Percentiles rank a stretch among this genome's conserved stretches.
Conservation (phyloP, 2,888 invertebrate species). For the Alsophila aescularia region DNA sequence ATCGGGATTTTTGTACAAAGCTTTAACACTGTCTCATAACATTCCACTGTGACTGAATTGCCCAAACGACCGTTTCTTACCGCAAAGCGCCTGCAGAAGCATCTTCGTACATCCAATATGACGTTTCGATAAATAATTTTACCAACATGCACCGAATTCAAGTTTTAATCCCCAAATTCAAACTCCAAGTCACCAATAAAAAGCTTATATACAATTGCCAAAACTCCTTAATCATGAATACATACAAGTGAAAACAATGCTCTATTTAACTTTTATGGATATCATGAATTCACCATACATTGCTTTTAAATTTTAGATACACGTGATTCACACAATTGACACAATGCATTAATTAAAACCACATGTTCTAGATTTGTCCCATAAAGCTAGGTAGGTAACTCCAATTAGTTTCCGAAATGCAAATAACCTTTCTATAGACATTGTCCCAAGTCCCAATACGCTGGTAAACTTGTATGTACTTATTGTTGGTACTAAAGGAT, state of each 20-base stretch:
- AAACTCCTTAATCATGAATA: not conserved
- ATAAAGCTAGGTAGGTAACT: no score
- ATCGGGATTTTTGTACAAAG: not conserved
- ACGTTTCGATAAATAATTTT: not conserved
- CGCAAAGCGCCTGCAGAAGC: constrained; percentile 23
- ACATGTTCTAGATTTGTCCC: no score
- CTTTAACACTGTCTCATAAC: constrained; percentile 5
- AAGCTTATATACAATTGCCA: constrained; percentile 16
- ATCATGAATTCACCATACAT: not conserved
- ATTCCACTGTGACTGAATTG: not conserved
- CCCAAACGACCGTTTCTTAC: constrained; percentile 11
- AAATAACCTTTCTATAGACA: no score
- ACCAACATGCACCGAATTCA: constrained; percentile 18
- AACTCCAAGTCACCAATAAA: constrained; percentile 17
- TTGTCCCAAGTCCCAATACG: no score
- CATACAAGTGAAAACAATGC: not conserved
- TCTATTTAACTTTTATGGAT: not conserved
- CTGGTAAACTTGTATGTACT: no score
- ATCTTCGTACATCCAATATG: not conserved
- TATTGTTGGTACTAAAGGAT: no score
- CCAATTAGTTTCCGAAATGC: no score
- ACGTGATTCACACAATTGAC: no score
- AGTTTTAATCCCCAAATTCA: constrained; percentile 1
- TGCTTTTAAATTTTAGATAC: no score
- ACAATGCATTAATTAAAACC: no score